Base-by-base conservation (phyloP, 2,113 vertebrate species). In the Cochlearius cochlearius region DNA sequence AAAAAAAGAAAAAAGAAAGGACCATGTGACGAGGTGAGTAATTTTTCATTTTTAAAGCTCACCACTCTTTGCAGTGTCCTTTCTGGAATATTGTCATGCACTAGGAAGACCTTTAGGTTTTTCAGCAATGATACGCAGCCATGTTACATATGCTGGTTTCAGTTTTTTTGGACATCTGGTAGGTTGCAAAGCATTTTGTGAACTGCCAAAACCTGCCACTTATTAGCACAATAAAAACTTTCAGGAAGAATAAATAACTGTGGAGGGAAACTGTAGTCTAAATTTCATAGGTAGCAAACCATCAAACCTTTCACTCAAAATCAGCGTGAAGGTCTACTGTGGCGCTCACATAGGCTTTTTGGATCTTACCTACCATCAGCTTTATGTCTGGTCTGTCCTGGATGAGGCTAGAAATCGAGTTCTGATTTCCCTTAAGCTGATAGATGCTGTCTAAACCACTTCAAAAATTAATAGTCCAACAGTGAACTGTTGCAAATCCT, bases 151-250 rank as follows among this genome's bases (percentile, higher is more conserved):
- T 29, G 39, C 22, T 67, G 47, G 73, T 84, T 95, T 91, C 55
- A 59, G 26, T 15, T 30, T 72, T 96, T 96, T 86, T 93, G 53
- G 88, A 76, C 68, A 63, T 84, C 63, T 93, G 49, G 89, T 59
- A 27, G 50, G 55, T 9, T 38, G 83, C 21, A 56, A 56, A 56
- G 55, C 68, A 71, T 86, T 95, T 82, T 88, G 22, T 89, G 66
- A 95, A 66, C 94, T 96, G 94, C 93, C 96, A 97, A 97, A 97
- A 89, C 27, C 80, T 94, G 93, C 93, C 72, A 82, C 73, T 96
- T 96, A 79, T 39, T 74, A 79, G 50, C 79, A 75, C 38, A 88
- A 75, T 63, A 79, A 76, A 91, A 92, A 30, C 4, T 60, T 91
- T 36, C 7, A 75, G 74, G 83, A 94, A 69, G 81, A 95, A 82